A percentile compares a stretch with the other conserved stretches of the same genome.
Conservation (phyloP, 1,140 invertebrate species). For the Drosophila tani region DNA sequence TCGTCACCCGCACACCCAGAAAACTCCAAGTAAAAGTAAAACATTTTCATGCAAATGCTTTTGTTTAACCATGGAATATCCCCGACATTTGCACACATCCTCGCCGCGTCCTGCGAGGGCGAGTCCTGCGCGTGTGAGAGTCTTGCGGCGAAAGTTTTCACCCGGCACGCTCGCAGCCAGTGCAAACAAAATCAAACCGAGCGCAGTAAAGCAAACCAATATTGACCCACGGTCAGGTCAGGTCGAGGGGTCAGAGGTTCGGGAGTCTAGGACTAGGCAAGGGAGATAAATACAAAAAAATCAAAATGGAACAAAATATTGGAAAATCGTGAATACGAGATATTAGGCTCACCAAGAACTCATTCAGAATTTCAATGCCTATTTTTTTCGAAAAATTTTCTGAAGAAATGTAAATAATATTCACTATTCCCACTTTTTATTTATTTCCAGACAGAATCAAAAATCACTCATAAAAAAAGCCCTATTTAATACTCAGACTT, state of each 20-base stretch:
- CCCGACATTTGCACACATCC: conserved; percentile 60
- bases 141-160: conserved; percentile 70
- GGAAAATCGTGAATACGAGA: neutral
- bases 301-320: conserved; percentile 2
- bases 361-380: neutral
- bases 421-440: too few relatives aligned
- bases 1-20: conserved; percentile 12
- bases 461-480: too few relatives aligned
- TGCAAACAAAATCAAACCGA: conserved; percentile 80
- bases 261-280: conserved; percentile 8
- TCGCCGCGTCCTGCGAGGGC: conserved; percentile 10
- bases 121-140: conserved; percentile 40
- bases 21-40: conserved; percentile 77
- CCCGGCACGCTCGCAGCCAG: conserved; percentile 45
- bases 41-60: conserved; percentile 81
- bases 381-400: neutral
- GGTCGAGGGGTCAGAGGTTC: conserved; percentile 5
- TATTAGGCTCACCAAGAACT: neutral
- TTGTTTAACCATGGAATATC: conserved; percentile 80
- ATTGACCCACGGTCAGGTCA: conserved; percentile 62
- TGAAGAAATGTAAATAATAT: too few relatives aligned
- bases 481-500: too few relatives aligned
- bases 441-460: too few relatives aligned
- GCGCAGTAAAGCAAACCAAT: conserved; percentile 77
- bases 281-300: conserved; percentile 17